Base-by-base conservation (phyloP, 2,888 invertebrate species). In the Dicyrtomina minuta region DNA sequence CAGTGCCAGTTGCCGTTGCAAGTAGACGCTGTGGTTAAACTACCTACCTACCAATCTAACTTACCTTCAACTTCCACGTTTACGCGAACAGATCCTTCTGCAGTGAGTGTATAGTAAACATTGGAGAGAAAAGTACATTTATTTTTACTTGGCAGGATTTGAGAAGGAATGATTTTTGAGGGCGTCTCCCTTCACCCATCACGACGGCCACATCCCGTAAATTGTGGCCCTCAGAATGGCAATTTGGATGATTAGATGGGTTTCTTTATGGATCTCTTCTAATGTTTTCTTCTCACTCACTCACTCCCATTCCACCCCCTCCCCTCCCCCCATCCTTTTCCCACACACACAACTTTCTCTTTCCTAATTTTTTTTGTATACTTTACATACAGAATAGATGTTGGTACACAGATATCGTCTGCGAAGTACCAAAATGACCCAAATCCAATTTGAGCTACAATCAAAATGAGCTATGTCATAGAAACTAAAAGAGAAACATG, bases 211-310 rank as follows among this genome's bases (percentile, higher is more conserved):
- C 33, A 49, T 10, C 15, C 26, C 44, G 62, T 62, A 62, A 46
- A 62, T 62, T 62, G 49, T 49, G 62, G 62, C 46, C 51, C 66
- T 67, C 61, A 68, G 39, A 60, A 61, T 61, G 68, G 68, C 68
- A 61, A 60, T 68, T 68, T 61, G 61, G 61, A 68, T 68, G 68
- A 68, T 68, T 68, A 68, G 55, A 68, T 68, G 68, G 68, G 68
- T 46, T 68, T 61, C 53, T 68, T 68, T 55, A 44, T 66, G 44
- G 26, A 49, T 27, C 26, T 46, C 15, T 17, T 13, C 4, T 46
- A 46, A 46, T 46, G 46, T 46, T 46, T 46, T 15, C 46, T 46
- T n/a, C 46, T 46, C 46, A 46, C 46, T 46, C 43, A 13, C 22
- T 55, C 10, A 26, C 43, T 59, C 59, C 8, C n/a, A 17, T 43